A percentile compares a stretch with the other conserved stretches of the same genome.
These are phyloP conservation scores for Ganaspis sp. DNA, from an alignment of 1,140 invertebrate genomes.

Conservation along the genomic window DNA sequence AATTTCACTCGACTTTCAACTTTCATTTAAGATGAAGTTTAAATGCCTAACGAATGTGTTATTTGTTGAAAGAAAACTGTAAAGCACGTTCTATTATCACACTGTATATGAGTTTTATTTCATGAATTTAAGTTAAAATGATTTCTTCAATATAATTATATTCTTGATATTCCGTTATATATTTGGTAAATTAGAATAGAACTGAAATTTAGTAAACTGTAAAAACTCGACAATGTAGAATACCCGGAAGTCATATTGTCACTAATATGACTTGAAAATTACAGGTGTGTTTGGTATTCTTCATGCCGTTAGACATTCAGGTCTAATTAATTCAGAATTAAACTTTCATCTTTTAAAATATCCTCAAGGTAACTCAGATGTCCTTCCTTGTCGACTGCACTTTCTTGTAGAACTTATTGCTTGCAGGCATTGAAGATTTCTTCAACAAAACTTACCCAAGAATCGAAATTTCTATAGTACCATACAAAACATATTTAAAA, in stretches of 20 bases:
- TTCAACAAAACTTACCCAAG: neutral
- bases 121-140: neutral
- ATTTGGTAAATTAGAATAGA: neutral
- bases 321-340: conserved; percentile 3
- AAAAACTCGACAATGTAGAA: neutral
- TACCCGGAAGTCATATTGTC: conserved; percentile 16
- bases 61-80: no score
- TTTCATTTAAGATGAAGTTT: no score
- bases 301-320: neutral
- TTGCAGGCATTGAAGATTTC: neutral
- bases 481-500: no score
- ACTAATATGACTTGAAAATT: conserved; percentile 3
- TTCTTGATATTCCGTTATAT: neutral
- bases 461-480: no score
- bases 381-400: neutral
- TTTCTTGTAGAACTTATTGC: no score
- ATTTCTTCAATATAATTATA: conserved; percentile 1
- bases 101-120: no score
- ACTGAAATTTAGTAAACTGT: neutral
- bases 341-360: neutral
- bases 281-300: neutral
- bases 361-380: neutral
- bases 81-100: no score
- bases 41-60: no score
- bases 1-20: no score